A percentile compares a stretch with the other conserved stretches of the same genome.
Conservation (phyloP, 1,140 invertebrate genomes). For the Cotesia typhae region DNA sequence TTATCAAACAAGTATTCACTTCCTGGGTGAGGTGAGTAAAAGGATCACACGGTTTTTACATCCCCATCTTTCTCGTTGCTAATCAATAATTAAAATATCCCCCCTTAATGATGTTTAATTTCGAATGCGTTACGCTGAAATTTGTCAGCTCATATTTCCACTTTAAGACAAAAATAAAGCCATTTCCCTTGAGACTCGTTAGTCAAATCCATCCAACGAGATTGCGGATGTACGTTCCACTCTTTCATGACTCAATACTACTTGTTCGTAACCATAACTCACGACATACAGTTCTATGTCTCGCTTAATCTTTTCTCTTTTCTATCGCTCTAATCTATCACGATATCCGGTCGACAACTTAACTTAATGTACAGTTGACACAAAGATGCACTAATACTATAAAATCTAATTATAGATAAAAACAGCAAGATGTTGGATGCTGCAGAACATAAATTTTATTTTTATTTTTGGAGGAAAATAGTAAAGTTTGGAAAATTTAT, state of each 20-base stretch:
- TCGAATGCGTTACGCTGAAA: not conserved
- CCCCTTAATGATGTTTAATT: not conserved
- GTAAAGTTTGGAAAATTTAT: too few species aligned
- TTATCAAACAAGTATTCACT: too few species aligned
- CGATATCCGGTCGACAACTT: conserved; percentile 35
- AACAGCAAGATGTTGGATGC: not conserved
- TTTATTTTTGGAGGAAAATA: not conserved
- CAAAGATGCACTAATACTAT: conserved; percentile 37
- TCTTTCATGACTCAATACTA: not conserved
- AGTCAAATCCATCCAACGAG: conserved; percentile 19
- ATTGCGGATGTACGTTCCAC: conserved; percentile 1
- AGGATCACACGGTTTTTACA: conserved; percentile 21
- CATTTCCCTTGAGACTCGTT: conserved; percentile 36
- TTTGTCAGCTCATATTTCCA: conserved; percentile 3
- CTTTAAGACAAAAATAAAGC: conserved; percentile 15
- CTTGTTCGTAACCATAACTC: not conserved
- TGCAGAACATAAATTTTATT: conserved; percentile 6
- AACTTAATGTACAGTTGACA: conserved; percentile 36
- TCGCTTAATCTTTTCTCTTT: not conserved
- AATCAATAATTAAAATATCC: not conserved
- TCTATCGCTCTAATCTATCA: not conserved
- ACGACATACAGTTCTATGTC: not conserved
- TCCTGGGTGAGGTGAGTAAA: conserved; percentile 53
- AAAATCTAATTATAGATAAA: conserved; percentile 16
- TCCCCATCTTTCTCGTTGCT: not conserved